These are phyloP conservation scores for Scaptomyza graminum DNA, from an alignment of 1,140 invertebrate genomes.

Conservation along the genomic window DNA sequence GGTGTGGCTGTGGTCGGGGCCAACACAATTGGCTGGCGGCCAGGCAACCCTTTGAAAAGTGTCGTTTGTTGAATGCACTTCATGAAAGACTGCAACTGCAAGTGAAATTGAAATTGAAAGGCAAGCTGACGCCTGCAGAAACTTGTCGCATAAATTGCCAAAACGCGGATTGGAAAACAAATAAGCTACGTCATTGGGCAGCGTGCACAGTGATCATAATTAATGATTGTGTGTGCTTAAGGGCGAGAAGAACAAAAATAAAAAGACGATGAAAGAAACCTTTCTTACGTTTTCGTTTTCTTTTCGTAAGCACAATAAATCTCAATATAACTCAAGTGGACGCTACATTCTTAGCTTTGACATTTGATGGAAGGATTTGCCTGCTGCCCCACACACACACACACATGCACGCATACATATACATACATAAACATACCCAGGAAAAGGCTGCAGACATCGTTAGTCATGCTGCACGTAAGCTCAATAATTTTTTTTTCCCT, in stretches of 20 bases:
- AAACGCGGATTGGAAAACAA: slow-evolving; percentile 48
- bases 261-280: not conserved
- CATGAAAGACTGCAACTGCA: slow-evolving; percentile 59
- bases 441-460: slow-evolving; percentile 56
- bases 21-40: slow-evolving; percentile 27
- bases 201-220: slow-evolving; percentile 62
- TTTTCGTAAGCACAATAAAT: slow-evolving; percentile 58
- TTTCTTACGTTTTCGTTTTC: slow-evolving; percentile 7
- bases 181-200: slow-evolving; percentile 46
- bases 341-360: slow-evolving; percentile 71
- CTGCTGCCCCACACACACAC: slow-evolving; percentile 28
- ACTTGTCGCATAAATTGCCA: slow-evolving; percentile 60
- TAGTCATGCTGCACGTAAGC: slow-evolving; percentile 70
- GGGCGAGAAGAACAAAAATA: not conserved
- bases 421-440: not conserved
- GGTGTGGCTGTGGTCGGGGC: not conserved
- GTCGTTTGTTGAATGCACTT: slow-evolving; percentile 44
- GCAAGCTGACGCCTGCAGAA: slow-evolving; percentile 49
- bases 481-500: slow-evolving; percentile 45
- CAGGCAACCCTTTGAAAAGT: slow-evolving; percentile 9
- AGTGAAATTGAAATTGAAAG: slow-evolving; percentile 75
- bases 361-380: slow-evolving; percentile 76
- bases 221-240: slow-evolving; percentile 57
- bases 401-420: slow-evolving; percentile 1
- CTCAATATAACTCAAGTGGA: slow-evolving; percentile 79